A percentile compares a stretch with the other conserved stretches of the same genome.
Evolutionary conservation across 2,113 vertebrate genomes (phyloP).

Genomic region (Neodontobutis hainanensis): DNA sequence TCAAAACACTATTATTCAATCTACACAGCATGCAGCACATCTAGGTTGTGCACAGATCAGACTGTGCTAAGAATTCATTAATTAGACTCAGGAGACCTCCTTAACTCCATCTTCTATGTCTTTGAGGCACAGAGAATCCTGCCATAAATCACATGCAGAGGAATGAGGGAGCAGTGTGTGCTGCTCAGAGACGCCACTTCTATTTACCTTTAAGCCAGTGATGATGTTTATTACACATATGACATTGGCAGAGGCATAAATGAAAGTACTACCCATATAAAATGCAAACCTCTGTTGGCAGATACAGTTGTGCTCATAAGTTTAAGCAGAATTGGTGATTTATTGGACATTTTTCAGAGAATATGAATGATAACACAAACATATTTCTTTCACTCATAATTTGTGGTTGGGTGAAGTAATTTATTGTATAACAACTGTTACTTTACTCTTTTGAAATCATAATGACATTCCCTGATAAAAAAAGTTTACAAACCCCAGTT

Average conservation of each 20-base stretch:
- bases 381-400: too few relatives aligned
- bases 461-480: too few relatives aligned
- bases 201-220: constrained; percentile 19
- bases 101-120: constrained; percentile 60
- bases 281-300: constrained; percentile 25
- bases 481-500: too few relatives aligned
- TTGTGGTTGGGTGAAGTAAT: too few relatives aligned
- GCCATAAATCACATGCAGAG: constrained; percentile 63
- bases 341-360: too few relatives aligned
- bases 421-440: too few relatives aligned
- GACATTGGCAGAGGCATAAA: constrained; percentile 35
- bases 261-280: constrained; percentile 29
- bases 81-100: constrained; percentile 73
- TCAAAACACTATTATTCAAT: constrained; percentile 58
- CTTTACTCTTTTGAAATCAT: too few relatives aligned
- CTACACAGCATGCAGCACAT: constrained; percentile 37
- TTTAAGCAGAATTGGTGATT: too few relatives aligned
- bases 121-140: constrained; percentile 55
- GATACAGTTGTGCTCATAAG: neutral
- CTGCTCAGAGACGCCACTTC: constrained; percentile 22
- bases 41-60: constrained; percentile 37
- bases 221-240: constrained; percentile 28
- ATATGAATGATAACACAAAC: too few relatives aligned
- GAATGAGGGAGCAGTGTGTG: constrained; percentile 41
- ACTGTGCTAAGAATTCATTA: constrained; percentile 67